Percentiles rank a stretch among this genome's conserved stretches.
Evolutionary conservation across 92 coral and sea anemone species (phyloP).

Genomic region (Scolanthus callimorphus): DNA sequence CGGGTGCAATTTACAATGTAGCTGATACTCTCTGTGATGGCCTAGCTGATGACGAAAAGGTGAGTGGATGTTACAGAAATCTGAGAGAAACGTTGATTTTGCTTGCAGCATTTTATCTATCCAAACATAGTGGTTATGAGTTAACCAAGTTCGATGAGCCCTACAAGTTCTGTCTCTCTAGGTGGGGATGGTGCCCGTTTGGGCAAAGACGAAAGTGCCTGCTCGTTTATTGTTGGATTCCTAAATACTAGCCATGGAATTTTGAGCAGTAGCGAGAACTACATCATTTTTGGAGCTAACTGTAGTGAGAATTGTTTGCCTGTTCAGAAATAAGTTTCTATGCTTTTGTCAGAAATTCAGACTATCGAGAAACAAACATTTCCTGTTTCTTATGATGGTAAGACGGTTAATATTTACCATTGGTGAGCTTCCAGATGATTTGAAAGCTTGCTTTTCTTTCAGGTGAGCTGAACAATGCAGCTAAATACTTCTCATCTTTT

Average conservation of each 20-base stretch:
- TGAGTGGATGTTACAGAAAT: neutral
- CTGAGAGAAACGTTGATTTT: neutral
- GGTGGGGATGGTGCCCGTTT: neutral
- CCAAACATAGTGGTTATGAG: neutral
- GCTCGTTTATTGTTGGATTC: neutral
- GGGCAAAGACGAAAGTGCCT: neutral
- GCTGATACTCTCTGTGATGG: neutral
- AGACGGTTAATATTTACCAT: too few relatives aligned
- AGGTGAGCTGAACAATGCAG: too few relatives aligned
- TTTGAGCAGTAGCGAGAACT: neutral
- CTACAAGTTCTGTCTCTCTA: neutral
- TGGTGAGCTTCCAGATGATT: too few relatives aligned
- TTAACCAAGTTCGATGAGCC: neutral
- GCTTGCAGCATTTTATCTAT: neutral
- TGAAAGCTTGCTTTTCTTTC: too few relatives aligned
- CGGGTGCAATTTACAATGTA: neutral
- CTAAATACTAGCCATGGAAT: neutral
- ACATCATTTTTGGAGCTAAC: neutral
- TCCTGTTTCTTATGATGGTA: too few relatives aligned
- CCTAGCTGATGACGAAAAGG: too few relatives aligned
- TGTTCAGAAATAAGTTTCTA: neutral
- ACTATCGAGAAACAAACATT: too few relatives aligned
- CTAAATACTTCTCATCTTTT: too few relatives aligned
- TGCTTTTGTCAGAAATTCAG: too few relatives aligned
- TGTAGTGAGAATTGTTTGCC: neutral